phyloP scores from a whole-genome alignment of 2,113 vertebrate species.

The Sisor rabdophorus region DNA sequence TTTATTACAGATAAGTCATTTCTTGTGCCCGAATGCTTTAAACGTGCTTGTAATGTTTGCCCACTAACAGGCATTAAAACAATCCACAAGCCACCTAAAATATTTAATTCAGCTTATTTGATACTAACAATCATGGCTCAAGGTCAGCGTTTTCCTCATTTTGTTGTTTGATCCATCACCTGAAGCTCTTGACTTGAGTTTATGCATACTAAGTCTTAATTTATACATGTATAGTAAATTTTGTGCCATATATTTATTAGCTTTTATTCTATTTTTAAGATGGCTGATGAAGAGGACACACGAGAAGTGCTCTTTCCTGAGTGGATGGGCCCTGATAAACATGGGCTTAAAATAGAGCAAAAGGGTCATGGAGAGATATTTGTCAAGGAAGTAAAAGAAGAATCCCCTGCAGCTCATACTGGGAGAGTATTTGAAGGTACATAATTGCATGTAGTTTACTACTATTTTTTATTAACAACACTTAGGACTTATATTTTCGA shows the following conservation, averaged over 20 bases:
- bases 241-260: neutral
- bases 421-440: conserved; percentile 88
- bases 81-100: too few species aligned
- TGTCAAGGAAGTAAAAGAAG: conserved; percentile 81
- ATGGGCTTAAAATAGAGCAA: conserved; percentile 85
- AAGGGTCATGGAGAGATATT: conserved; percentile 78
- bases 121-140: too few species aligned
- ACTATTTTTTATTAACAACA: neutral
- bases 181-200: too few species aligned
- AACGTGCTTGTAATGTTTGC: too few species aligned
- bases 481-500: neutral
- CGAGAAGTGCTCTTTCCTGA: conserved; percentile 86
- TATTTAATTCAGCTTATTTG: too few species aligned
- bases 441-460: neutral
- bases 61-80: too few species aligned
- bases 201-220: too few species aligned
- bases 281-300: conserved; percentile 85
- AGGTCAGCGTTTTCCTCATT: too few species aligned
- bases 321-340: conserved; percentile 85
- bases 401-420: conserved; percentile 81
- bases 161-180: too few species aligned
- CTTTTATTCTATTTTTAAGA: conserved; percentile 54
- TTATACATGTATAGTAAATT: too few species aligned
- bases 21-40: too few species aligned
- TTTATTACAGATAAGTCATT: too few species aligned